Conservation (phyloP, 2,797 vertebrate species). For the Artibeus lituratus region DNA sequence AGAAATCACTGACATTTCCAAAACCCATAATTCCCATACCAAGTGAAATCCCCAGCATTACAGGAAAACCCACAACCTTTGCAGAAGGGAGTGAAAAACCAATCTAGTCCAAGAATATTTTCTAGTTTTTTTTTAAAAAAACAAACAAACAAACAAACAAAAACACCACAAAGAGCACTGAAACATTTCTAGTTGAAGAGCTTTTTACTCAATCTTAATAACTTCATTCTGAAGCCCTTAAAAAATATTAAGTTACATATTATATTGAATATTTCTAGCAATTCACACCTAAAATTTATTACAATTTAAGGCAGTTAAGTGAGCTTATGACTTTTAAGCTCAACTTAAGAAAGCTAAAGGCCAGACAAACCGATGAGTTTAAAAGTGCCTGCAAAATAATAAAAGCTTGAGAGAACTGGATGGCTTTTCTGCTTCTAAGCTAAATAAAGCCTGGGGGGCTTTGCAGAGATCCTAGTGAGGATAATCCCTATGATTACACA, state of each 20-base stretch:
- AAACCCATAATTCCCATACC: constrained; percentile 36
- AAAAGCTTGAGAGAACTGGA: not conserved
- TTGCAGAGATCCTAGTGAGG: constrained; percentile 36
- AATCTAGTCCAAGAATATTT: constrained; percentile 35
- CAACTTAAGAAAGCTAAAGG: constrained; percentile 18
- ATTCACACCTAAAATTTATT: not conserved
- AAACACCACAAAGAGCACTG: not conserved
- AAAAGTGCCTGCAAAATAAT: constrained; percentile 54
- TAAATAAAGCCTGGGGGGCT: constrained; percentile 40
- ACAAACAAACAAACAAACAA: constrained; percentile 44
- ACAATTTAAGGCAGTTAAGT: constrained; percentile 1
- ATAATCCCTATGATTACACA: constrained; percentile 37
- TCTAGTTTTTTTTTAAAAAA: not conserved
- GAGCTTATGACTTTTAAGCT: not conserved
- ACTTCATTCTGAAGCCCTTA: not conserved
- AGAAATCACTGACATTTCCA: constrained; percentile 49
- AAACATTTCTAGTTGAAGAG: not conserved
- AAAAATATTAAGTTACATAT: not conserved
- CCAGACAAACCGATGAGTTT: constrained; percentile 14
- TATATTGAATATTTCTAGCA: not conserved
- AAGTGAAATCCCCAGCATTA: constrained; percentile 36
- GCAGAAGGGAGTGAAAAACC: constrained; percentile 38
- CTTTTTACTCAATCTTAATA: not conserved
- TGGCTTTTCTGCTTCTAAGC: constrained; percentile 39
- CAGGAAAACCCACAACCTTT: constrained; percentile 53